Conservation (phyloP, 2,797 vertebrate genomes). For the Sebastes miniatus region DNA sequence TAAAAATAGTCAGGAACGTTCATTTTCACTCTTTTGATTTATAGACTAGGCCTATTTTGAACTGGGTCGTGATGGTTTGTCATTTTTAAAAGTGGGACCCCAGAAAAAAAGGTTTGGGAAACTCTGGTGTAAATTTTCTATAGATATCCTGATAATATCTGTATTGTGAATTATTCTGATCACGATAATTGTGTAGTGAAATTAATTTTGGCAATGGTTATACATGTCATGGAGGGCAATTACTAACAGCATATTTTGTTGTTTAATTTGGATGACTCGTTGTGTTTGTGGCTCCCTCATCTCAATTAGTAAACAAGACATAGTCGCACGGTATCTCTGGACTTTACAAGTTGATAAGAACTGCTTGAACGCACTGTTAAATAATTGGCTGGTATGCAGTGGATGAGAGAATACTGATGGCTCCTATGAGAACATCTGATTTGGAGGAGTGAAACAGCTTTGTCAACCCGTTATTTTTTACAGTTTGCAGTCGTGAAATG, state of each 20-base stretch:
- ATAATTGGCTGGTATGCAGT: neutral
- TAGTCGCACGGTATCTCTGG: neutral
- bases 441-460: neutral
- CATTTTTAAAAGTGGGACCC: no score
- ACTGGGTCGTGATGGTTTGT: no score
- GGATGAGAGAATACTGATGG: neutral
- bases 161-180: no score
- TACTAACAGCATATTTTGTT: neutral
- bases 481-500: neutral
- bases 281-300: neutral
- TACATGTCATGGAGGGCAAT: neutral
- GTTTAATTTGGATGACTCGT: neutral
- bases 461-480: neutral
- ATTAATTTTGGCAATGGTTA: no score
- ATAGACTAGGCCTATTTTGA: no score
- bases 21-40: no score
- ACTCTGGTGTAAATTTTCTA: no score
- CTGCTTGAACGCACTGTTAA: neutral
- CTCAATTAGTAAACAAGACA: neutral
- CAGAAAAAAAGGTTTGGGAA: no score
- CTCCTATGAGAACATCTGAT: neutral
- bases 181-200: no score
- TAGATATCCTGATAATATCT: no score
- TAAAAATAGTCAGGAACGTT: no score
- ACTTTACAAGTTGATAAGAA: neutral